These are phyloP conservation scores for Platycnemis pennipes DNA, from an alignment of 2,888 invertebrate species.

Conservation along the genomic window DNA sequence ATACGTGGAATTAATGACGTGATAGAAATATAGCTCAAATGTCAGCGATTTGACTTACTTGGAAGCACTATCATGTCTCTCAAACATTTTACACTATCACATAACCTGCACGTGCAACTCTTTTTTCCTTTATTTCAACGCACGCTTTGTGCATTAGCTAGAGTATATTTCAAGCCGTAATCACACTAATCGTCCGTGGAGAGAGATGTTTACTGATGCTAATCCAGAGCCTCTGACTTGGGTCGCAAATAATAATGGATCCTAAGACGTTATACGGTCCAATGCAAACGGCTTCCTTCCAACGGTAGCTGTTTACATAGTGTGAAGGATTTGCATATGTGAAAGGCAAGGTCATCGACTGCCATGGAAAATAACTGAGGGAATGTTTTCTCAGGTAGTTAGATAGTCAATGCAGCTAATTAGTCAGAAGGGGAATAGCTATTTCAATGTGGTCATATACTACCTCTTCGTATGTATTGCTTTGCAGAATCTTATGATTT, in stretches of 20 bases:
- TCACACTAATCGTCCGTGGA: neutral
- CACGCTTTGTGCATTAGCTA: neutral
- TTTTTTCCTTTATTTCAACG: neutral
- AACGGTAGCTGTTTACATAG: constrained; percentile 12
- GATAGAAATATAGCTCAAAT: too few relatives aligned
- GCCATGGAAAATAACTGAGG: neutral
- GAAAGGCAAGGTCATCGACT: neutral
- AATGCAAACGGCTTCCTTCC: constrained; percentile 19
- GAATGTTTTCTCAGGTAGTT: neutral
- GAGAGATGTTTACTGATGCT: constrained; percentile 6
- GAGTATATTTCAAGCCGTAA: neutral
- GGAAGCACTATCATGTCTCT: too few relatives aligned
- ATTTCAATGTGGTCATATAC: neutral
- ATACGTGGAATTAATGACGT: too few relatives aligned
- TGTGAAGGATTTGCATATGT: constrained; percentile 11
- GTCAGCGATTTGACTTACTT: too few relatives aligned
- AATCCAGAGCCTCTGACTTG: neutral
- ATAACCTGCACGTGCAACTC: neutral
- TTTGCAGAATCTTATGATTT: neutral
- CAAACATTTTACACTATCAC: neutral
- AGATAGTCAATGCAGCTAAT: neutral
- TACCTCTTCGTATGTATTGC: neutral
- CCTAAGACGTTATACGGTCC: neutral
- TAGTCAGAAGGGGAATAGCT: neutral
- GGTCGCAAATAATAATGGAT: neutral